Conservation (phyloP, 2,888 invertebrate genomes). For the Vanessa cardui region DNA sequence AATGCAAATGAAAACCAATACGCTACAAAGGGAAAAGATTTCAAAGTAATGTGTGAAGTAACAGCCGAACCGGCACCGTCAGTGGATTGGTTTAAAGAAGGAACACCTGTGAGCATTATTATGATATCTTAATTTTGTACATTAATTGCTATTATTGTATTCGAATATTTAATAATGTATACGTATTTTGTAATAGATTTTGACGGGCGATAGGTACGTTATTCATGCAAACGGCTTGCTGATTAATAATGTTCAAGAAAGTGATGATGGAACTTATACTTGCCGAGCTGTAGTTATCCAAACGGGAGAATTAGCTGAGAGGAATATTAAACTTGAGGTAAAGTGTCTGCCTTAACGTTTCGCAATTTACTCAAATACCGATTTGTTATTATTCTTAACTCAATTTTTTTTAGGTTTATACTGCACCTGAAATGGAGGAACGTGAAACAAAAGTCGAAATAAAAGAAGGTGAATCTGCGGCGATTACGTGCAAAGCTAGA, state of each 20-base stretch:
- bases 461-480: constrained; percentile 90
- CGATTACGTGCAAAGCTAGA: constrained; percentile 88
- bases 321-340: constrained; percentile 91
- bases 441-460: constrained; percentile 85
- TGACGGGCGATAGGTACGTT: constrained; percentile 87
- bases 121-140: neutral
- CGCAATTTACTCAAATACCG: neutral
- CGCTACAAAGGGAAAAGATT: constrained; percentile 89
- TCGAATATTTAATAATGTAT: no score
- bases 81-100: constrained; percentile 93
- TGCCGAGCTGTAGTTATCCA: constrained; percentile 93
- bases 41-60: constrained; percentile 91
- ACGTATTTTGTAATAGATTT: constrained; percentile 72
- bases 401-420: constrained; percentile 83
- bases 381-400: neutral
- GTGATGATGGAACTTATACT: constrained; percentile 93
- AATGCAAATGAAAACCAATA: constrained; percentile 93
- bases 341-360: constrained; percentile 17
- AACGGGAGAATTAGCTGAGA: constrained; percentile 90
- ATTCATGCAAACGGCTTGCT: constrained; percentile 89
- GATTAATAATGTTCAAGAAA: constrained; percentile 89
- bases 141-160: no score
- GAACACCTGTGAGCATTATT: constrained; percentile 81
- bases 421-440: constrained; percentile 87
- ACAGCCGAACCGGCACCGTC: constrained; percentile 92